Base-by-base conservation (phyloP, 2,797 vertebrate species). In the Rhabdomys pumilio region DNA sequence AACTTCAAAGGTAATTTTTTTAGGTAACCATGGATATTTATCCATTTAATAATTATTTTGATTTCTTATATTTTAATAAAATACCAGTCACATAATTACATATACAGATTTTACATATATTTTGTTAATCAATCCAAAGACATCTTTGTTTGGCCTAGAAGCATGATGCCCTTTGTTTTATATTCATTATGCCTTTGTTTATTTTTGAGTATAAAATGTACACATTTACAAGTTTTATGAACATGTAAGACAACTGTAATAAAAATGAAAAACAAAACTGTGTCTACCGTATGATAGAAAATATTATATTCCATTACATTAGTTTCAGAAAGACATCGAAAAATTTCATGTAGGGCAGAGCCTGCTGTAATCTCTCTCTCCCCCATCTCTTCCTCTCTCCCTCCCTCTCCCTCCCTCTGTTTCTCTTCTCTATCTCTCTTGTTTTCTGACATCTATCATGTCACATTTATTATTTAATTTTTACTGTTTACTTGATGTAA, bases 401-500 rank as follows among this genome's bases (percentile, higher is more conserved):
- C 15, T 90, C 38, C 22, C 24, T 76, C 12, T 26, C 1, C 10
- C 12, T 15, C 2, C 4, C 8, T 20, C 15, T 2, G 3, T 7
- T 9, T 44, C 41, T 47, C 22, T 76, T 5, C 2, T 9, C 2
- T 44, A 1, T 76, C 0, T 22, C 12, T 87, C 13, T 63, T 86
- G 6, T 86, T 89, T 90, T 50, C 72, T 79, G 15, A n/a, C 1
- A 41, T 26, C 31, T 80, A 12, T 38, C 75, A 85, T 77, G 34
- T 67, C 1, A 57, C 31, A 72, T 83, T 76, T 63, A 79, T 91
- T 72, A 86, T 50, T 29, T n/a, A 75, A 53, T 79, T 5, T 84
- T 65, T 12, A 89, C 34, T 86, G 7, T 95, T 91, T 86, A 73
- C 7, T 83, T 83, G 55, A 41, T 89, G 44, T 29, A 86, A 38